Conservation (phyloP, 2,888 invertebrate genomes). For the Trissolcus brochymenae region DNA sequence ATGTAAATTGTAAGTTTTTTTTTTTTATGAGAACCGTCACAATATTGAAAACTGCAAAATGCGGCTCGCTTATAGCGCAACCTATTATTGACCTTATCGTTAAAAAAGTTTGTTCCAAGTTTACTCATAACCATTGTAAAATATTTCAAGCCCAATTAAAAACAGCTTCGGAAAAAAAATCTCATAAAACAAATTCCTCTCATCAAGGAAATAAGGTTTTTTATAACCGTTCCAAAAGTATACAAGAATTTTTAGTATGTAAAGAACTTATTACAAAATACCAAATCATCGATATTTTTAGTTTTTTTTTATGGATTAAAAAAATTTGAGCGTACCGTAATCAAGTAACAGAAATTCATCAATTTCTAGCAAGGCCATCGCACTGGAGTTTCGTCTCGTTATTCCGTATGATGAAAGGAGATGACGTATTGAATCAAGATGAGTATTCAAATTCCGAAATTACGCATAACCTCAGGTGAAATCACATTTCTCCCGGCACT, state of each 20-base stretch:
- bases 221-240: no score
- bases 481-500: constrained; percentile 13
- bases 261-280: no score
- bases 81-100: constrained; percentile 27
- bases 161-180: neutral
- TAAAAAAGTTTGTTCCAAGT: constrained; percentile 10
- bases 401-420: neutral
- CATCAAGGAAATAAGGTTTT: no score
- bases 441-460: constrained; percentile 33
- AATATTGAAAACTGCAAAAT: constrained; percentile 38
- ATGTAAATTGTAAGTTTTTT: neutral
- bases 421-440: constrained; percentile 16
- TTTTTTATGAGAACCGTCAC: constrained; percentile 6
- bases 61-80: constrained; percentile 13
- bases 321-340: no score
- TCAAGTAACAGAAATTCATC: no score
- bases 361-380: no score
- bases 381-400: neutral
- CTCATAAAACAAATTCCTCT: no score
- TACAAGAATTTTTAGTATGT: no score
- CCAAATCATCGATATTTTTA: no score
- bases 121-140: constrained; percentile 9
- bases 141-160: constrained; percentile 7
- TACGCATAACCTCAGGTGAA: constrained; percentile 8
- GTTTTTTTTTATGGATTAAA: no score